Evolutionary conservation across 1,140 invertebrate species (phyloP).

Genomic region (Heliconius melpomene): DNA sequence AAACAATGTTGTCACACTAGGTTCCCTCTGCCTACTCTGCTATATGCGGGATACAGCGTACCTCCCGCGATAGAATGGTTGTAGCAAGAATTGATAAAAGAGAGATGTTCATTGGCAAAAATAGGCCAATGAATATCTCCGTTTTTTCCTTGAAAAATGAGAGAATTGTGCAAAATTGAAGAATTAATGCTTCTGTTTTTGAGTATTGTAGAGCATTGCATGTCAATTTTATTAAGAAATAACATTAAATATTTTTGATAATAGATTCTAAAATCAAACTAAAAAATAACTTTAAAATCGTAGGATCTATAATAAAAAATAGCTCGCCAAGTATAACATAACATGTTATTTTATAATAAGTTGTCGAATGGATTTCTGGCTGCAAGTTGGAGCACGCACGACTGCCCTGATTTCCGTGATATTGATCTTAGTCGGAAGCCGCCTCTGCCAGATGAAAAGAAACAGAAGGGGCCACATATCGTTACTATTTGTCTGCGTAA

Average conservation of each 20-base stretch:
- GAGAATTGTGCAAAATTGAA: too few relatives aligned
- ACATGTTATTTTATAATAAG: slow-evolving; percentile 52
- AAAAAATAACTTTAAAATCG: neutral
- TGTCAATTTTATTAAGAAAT: neutral
- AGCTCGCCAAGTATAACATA: neutral
- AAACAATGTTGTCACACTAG: neutral
- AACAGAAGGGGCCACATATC: slow-evolving; percentile 31
- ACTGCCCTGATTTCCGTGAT: slow-evolving; percentile 62
- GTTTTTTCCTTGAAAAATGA: too few relatives aligned
- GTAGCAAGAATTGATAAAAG: too few relatives aligned
- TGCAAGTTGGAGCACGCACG: slow-evolving; percentile 58
- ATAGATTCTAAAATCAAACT: neutral
- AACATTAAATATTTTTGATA: neutral
- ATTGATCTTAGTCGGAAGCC: slow-evolving; percentile 62
- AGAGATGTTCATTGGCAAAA: too few relatives aligned
- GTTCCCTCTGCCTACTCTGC: neutral
- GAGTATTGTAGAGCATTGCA: too few relatives aligned
- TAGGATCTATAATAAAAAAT: neutral
- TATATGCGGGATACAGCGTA: neutral
- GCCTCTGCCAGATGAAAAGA: slow-evolving; percentile 51
- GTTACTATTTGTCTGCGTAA: slow-evolving; percentile 27
- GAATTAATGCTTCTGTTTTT: too few relatives aligned
- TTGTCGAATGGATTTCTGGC: slow-evolving; percentile 59
- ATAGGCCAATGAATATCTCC: too few relatives aligned
- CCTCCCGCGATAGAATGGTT: too few relatives aligned